phyloP scores from a whole-genome alignment of 2,113 vertebrate genomes.

The Glaucomys volans region DNA sequence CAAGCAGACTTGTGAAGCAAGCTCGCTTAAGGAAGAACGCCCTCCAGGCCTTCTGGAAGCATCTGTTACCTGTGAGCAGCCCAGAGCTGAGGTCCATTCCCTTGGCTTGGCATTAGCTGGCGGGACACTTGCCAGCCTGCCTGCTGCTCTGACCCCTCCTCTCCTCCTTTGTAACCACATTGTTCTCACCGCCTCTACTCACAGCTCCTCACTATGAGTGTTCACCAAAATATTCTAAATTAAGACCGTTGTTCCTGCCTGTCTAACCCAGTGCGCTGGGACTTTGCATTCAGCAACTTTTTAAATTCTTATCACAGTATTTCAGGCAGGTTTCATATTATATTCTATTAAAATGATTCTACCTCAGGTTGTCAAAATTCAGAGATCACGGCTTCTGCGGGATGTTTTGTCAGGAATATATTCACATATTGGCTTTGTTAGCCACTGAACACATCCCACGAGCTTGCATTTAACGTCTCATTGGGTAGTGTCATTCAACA shows the following conservation, averaged over 20 bases:
- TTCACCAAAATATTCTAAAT: constrained; percentile 84
- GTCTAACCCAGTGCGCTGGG: constrained; percentile 70
- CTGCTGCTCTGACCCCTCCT: constrained; percentile 68
- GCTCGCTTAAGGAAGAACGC: neutral
- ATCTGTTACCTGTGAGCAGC: too few relatives aligned
- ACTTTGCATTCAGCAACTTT: constrained; percentile 67
- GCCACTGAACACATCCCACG: constrained; percentile 50
- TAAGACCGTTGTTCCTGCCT: constrained; percentile 81
- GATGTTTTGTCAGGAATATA: constrained; percentile 82
- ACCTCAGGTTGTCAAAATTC: constrained; percentile 85
- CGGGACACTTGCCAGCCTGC: constrained; percentile 64
- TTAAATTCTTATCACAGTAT: constrained; percentile 84
- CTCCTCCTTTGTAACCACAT: neutral
- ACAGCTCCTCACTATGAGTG: constrained; percentile 63
- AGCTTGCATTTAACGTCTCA: constrained; percentile 81
- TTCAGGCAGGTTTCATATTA: constrained; percentile 84
- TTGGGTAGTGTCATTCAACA: constrained; percentile 79
- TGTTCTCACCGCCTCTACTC: constrained; percentile 75
- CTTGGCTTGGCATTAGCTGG: neutral
- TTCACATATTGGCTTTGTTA: constrained; percentile 84
- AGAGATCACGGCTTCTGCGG: constrained; percentile 81
- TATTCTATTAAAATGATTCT: constrained; percentile 86
- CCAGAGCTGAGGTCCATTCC: neutral
- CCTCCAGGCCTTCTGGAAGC: neutral
- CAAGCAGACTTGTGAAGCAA: accelerated